Percentiles rank a stretch among this genome's conserved stretches.
These are phyloP conservation scores for Chromobotia macracanthus DNA, from an alignment of 2,797 vertebrate species.

Conservation along the genomic window DNA sequence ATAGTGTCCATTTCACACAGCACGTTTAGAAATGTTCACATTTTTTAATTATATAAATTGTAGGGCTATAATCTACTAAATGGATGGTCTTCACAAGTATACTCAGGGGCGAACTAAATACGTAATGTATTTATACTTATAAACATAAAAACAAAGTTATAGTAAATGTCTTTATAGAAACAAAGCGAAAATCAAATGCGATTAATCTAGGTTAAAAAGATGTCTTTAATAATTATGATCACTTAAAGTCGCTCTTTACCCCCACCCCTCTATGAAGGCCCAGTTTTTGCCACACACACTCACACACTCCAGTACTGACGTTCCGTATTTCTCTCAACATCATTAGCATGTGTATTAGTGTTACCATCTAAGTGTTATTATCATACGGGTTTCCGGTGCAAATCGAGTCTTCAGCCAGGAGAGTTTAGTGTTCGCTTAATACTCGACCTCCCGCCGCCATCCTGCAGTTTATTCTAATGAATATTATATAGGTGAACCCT, in stretches of 20 bases:
- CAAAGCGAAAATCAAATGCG: no score
- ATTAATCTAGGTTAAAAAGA: not conserved
- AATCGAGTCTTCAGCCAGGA: conserved; percentile 75
- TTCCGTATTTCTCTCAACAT: conserved; percentile 53
- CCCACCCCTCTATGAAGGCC: conserved; percentile 3
- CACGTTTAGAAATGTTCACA: no score
- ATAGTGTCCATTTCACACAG: not conserved
- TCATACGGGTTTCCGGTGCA: conserved; percentile 76
- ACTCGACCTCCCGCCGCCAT: conserved; percentile 77
- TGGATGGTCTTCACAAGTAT: no score
- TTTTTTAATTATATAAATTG: no score
- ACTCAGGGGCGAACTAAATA: no score
- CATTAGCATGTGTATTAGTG: conserved; percentile 81
- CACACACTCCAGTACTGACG: conserved; percentile 50
- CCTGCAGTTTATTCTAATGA: conserved; percentile 65
- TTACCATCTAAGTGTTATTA: no score
- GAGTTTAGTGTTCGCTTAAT: conserved; percentile 71
- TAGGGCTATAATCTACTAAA: no score
- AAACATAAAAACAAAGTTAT: conserved; percentile 1
- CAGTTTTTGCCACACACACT: conserved; percentile 34
- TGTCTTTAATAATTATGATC: conserved; percentile 41
- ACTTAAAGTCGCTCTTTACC: conserved; percentile 44
- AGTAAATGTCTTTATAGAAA: no score
- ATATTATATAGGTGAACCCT: conserved; percentile 67
- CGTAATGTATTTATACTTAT: no score